Evolutionary conservation across 2,113 vertebrate species (phyloP).

Genomic region (Corydoras sp.): DNA sequence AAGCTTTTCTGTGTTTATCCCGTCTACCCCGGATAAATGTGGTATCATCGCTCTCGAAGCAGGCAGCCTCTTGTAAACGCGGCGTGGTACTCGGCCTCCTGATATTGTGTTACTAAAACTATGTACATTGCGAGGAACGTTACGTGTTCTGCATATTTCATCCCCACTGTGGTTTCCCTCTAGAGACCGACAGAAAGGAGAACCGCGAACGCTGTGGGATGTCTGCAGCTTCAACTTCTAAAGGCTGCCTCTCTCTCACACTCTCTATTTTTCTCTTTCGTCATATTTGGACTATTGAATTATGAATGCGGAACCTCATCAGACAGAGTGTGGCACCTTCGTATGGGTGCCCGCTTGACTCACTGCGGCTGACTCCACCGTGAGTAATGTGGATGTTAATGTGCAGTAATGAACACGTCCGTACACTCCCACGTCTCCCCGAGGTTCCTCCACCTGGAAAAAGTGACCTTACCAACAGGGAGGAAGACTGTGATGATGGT

Average conservation of each 20-base stretch:
- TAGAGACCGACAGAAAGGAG: constrained; percentile 35
- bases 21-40: constrained; percentile 21
- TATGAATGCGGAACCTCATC: constrained; percentile 16
- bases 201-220: constrained; percentile 33
- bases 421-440: not conserved
- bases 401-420: constrained; percentile 54
- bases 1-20: constrained; percentile 12
- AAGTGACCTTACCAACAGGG: constrained; percentile 3
- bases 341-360: constrained; percentile 42
- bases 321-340: constrained; percentile 1
- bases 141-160: constrained; percentile 47
- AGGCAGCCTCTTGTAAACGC: constrained; percentile 25
- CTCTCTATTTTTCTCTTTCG: constrained; percentile 18
- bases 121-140: constrained; percentile 38
- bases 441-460: constrained; percentile 24
- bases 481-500: constrained; percentile 11
- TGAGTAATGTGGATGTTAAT: constrained; percentile 67
- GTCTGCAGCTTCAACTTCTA: constrained; percentile 3
- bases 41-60: constrained; percentile 11
- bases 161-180: constrained; percentile 36
- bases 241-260: constrained; percentile 12
- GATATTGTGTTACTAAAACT: constrained; percentile 31
- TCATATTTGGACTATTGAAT: constrained; percentile 39
- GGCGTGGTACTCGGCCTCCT: constrained; percentile 21
- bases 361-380: constrained; percentile 50